Base-by-base conservation (phyloP, 2,888 invertebrate species). In the Octonoba sinensis region DNA sequence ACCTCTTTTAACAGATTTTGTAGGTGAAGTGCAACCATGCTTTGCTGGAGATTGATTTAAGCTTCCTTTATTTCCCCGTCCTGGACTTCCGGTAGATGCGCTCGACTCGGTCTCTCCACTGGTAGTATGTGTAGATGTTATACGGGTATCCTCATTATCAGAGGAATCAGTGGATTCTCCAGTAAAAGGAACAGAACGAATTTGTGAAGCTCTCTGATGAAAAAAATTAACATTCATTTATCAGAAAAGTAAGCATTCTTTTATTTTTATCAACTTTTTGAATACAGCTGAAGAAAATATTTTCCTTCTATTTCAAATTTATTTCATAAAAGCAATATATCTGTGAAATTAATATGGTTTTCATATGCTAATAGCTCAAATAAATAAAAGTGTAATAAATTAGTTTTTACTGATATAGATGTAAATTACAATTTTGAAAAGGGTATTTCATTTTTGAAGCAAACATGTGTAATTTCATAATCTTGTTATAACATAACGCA, bases 141-240 rank as follows among this genome's bases (percentile, higher is more conserved):
- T 64, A 24, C 83, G 44, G 8, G 81, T 76, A 36, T 83, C 83
- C 76, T 90, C 90, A 46, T 96, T 96, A 87, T 97, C 97, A 13
- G 96, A 96, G 1, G 96, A 96, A 88, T 97, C 97, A 0, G 96
- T 95, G 3, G 96, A 96, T 87, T 97, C 97, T 2, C 96, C 97
- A 18, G 95, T 95, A 88, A 97, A 97, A 13, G 97, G 97, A 92
- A 96, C 95, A 59, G 96, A 96, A 85, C 97, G 91, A 86, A 97
- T 97, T 90, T 97, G 97, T 89, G 96, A 96, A 85, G 97, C 97
- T 87, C 96, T 89, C 66, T 84, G 87, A 86, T 18, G n/a, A 18
- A 54, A 2, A 54, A 54, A 2, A 54, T 12, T 18, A 54, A 54
- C 8, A 54, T 8, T 36, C 36, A 36, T 11, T 36, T 36, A 13